Evolutionary conservation across 2,888 invertebrate genomes (phyloP).

Genomic region (Timema podura): DNA sequence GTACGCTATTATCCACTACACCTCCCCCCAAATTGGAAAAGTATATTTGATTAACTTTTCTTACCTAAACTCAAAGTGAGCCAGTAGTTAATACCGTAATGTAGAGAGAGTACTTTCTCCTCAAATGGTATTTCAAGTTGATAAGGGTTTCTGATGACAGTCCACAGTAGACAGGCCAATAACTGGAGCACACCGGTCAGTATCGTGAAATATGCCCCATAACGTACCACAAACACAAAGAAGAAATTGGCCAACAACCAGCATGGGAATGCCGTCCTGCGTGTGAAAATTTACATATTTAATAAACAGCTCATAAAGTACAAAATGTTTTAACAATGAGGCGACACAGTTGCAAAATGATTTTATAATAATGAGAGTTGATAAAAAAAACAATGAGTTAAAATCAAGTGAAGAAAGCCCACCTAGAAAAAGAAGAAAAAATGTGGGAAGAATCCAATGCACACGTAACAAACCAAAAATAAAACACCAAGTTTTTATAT

Average conservation of each 20-base stretch:
- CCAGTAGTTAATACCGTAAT: slow-evolving; percentile 52
- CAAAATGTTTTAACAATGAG: too few relatives aligned
- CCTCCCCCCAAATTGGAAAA: neutral
- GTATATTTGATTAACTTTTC: neutral
- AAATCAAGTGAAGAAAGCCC: too few relatives aligned
- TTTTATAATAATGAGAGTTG: too few relatives aligned
- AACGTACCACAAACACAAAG: slow-evolving; percentile 50
- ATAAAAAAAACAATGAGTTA: too few relatives aligned
- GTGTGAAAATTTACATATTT: neutral
- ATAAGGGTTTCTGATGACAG: slow-evolving; percentile 48
- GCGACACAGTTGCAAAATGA: too few relatives aligned
- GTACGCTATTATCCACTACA: neutral
- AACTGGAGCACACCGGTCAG: slow-evolving; percentile 51
- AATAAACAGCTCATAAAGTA: too few relatives aligned
- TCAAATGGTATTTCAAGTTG: slow-evolving; percentile 53
- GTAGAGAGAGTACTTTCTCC: slow-evolving; percentile 43
- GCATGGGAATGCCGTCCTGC: slow-evolving; percentile 51
- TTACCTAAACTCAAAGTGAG: slow-evolving; percentile 50
- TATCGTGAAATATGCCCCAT: slow-evolving; percentile 50
- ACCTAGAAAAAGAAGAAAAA: too few relatives aligned
- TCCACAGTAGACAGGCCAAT: slow-evolving; percentile 51
- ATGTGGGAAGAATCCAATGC: too few relatives aligned
- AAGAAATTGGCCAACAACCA: slow-evolving; percentile 55
- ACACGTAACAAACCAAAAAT: too few relatives aligned
- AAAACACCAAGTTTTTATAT: too few relatives aligned